Evolutionary conservation across 2,113 vertebrate genomes (phyloP), one percentile per base, ranked within the genome.

Genomic region (Actenoides lindsayi): DNA sequence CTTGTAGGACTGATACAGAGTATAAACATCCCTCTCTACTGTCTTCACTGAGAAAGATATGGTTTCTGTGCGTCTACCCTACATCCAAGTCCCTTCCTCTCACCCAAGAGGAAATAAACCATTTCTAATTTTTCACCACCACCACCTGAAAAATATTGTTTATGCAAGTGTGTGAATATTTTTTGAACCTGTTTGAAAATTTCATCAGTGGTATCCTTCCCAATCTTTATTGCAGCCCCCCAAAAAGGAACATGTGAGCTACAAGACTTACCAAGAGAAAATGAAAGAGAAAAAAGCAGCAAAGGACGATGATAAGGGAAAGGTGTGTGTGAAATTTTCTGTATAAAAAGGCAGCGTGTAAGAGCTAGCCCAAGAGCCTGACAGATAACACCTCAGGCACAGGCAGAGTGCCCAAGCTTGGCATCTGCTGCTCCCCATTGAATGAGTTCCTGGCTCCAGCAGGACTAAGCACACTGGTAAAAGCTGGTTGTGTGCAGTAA

Each of bases 161-260:
- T 15, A 1, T 78, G 57, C 11, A 81, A 84, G 17, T 37, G 5
- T 63, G 39, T 83, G 56, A 67, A 48, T 64, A 50, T n/a, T 68
- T 91, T 69, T 84, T 84, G 5, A 90, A 75, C 11, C 6, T 51
- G 9, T 68, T 60, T 71, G n/a, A 89, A 85, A 74, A 80, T 70
- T 54, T 70, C 13, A 23, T 69, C 42, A 37, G 35, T 50, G 31
- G 2, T 75, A 37, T 67, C 30, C 5, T 27, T 92, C 56, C 31
- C 35, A 15, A 85, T 92, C 63, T 89, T 71, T 20, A 13, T 91
- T 97, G 70, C 94, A 99, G 99, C 98, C 99, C 64, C 99, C 98
- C 3, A 99, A 99, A 97, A 99, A 98, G 54, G 95, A 97, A 51
- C 98, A 98, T 2, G 25, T 99, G 68, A 99, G 99, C 97, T 99